Base-by-base conservation (phyloP, 2,113 vertebrate species). In the Callopanchax toddi region DNA sequence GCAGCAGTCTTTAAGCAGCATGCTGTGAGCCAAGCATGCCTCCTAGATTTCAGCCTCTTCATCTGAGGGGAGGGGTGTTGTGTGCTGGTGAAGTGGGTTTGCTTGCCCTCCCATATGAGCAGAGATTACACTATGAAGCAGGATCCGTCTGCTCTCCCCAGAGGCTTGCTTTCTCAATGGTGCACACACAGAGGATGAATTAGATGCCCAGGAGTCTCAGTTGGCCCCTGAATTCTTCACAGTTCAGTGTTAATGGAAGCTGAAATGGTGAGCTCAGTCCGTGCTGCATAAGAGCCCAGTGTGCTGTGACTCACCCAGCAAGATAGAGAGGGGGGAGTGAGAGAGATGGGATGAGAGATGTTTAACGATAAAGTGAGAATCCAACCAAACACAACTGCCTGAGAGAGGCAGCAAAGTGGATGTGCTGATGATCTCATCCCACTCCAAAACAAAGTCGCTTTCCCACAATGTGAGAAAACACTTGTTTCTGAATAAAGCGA, bases 91-190 rank as follows among this genome's bases (percentile, higher is more conserved):
- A 45, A 63, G 67, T 57, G 63, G 49, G 61, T 60, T 78, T 74
- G 73, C 68, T 68, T 70, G 58, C 52, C 46, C 58, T 71, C 55
- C 34, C 68, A 81, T 74, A 78, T 83, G 71, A 73, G 60, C 71
- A 76, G 74, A 71, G 63, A 83, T 79, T 77, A 77, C 69, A 74
- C 66, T 58, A 56, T 73, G 77, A 74, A 86, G 69, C 73, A 56
- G 57, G 42, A 76, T 69, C 76, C 42, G 48, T 58, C 57, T 78
- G 65, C 61, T 79, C 64, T 79, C 75, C 65, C 83, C 48, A 34
- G 76, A 80, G 80, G 67, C 57, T 67, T 43, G 49, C 20, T 52
- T 62, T 71, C 71, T 85, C 76, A 70, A 58, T 58, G 58, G 60
- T 60, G 51, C 72, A 68, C 44, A 60, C 43, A 77, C 63, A 60